Evolutionary conservation across 2,888 invertebrate species (phyloP), one percentile per base, ranked within the genome.

Genomic region (Elaeidobius kamerunicus): DNA sequence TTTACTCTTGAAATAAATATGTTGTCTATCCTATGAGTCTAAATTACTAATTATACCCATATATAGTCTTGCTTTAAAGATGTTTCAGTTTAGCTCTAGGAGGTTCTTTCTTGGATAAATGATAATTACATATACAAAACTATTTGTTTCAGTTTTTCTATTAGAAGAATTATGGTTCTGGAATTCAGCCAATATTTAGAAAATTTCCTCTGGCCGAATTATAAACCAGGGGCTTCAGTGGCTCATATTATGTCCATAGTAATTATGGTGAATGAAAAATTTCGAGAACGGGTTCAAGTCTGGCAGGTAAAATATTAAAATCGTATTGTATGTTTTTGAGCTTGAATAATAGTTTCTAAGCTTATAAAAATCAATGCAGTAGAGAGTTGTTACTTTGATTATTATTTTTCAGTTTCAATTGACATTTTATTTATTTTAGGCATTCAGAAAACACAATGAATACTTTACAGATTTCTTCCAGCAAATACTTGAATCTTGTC

Each of bases 261-360:
- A n/a, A 87, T 92, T 1, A 94, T 99, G 91, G 85, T 98, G 38
- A 99, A 99, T 76, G 98, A 99, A 71, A 99, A 99, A 72, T 95
- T 96, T 68, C 79, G 98, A 1, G 99, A 99, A 74, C 78, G 98
- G 45, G 95, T 98, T 6, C 91, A 91, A 56, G 93, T 96, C 2
- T 99, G 98, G 98, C 86, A 90, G 76, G 88, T 89, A 62, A 67
- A 72, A 9, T n/a, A n/a, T n/a, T n/a, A n/a, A n/a, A n/a, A n/a
- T n/a, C n/a, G n/a, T n/a, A n/a, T n/a, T n/a, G n/a, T n/a, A n/a
- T n/a, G n/a, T n/a, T n/a, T n/a, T n/a, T n/a, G n/a, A n/a, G n/a
- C n/a, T n/a, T n/a, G n/a, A n/a, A n/a, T n/a, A n/a, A n/a, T n/a
- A n/a, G n/a, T n/a, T n/a, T n/a, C n/a, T n/a, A n/a, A n/a, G n/a